Evolutionary conservation across 1,140 invertebrate genomes (phyloP).

Genomic region (Chelonus insularis): DNA sequence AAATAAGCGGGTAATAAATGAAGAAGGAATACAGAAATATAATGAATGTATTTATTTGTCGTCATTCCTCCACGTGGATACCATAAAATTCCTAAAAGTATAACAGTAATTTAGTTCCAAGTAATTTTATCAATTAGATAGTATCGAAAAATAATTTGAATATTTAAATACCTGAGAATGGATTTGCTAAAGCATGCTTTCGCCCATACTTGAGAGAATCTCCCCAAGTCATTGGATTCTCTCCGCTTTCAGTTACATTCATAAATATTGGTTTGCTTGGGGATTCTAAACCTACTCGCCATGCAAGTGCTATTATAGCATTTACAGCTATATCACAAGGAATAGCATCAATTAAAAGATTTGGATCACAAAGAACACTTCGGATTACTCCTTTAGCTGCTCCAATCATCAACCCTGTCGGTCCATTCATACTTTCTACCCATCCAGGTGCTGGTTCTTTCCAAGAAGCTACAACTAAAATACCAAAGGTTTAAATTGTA

Average conservation of each 20-base stretch:
- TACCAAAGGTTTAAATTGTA: no score
- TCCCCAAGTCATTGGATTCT: slow-evolving; percentile 76
- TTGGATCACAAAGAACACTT: slow-evolving; percentile 66
- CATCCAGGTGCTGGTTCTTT: slow-evolving; percentile 80
- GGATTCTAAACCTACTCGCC: slow-evolving; percentile 57
- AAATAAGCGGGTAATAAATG: slow-evolving; percentile 83
- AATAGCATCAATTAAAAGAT: slow-evolving; percentile 65
- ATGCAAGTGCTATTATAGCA: slow-evolving; percentile 65
- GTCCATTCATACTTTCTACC: slow-evolving; percentile 94
- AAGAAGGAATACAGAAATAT: slow-evolving; percentile 71
- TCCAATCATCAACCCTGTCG: slow-evolving; percentile 78
- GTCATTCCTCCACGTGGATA: slow-evolving; percentile 79
- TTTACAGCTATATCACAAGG: slow-evolving; percentile 71
- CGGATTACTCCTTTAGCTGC: slow-evolving; percentile 81
- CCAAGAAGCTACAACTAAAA: slow-evolving; percentile 67
- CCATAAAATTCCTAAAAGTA: slow-evolving; percentile 66
- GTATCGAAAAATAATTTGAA: no score
- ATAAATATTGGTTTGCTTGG: slow-evolving; percentile 57
- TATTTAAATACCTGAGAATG: slow-evolving; percentile 54
- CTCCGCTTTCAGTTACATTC: slow-evolving; percentile 65
- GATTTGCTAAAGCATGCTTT: slow-evolving; percentile 53
- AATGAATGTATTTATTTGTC: slow-evolving; percentile 68
- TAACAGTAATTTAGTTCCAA: background rate
- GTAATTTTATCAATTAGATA: background rate
- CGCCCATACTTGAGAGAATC: slow-evolving; percentile 71